phyloP scores from a whole-genome alignment of 2,797 vertebrate species.

The Ctenopoma kingsleyae region DNA sequence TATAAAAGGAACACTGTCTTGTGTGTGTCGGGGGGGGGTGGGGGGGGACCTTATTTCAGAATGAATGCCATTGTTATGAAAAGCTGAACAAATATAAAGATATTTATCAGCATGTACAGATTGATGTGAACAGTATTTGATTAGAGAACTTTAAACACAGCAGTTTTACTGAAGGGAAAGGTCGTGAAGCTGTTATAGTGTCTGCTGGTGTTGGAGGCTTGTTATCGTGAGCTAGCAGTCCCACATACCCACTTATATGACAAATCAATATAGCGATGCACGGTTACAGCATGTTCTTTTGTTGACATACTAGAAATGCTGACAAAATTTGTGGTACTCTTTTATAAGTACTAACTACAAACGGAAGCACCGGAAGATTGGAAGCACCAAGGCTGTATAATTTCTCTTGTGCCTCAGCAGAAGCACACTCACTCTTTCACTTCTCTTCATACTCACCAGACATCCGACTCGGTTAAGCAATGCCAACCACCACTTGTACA shows the following conservation, averaged over 20 bases:
- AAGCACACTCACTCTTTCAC: constrained; percentile 57
- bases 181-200: too few species aligned
- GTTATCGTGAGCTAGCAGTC: too few species aligned
- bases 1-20: constrained; percentile 83
- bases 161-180: too few species aligned
- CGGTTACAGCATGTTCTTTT: too few species aligned
- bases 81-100: background rate
- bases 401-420: constrained; percentile 21
- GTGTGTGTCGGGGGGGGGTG: too few species aligned
- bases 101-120: background rate
- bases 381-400: constrained; percentile 12
- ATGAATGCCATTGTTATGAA: background rate
- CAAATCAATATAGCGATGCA: too few species aligned
- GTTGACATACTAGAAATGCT: too few species aligned
- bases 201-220: too few species aligned
- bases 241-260: too few species aligned
- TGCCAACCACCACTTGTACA: background rate
- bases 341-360: background rate
- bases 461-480: constrained; percentile 60
- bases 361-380: constrained; percentile 27
- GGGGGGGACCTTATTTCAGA: background rate
- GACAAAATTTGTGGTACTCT: too few species aligned
- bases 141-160: too few species aligned
- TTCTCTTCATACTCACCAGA: constrained; percentile 55
- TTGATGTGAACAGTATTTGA: too few species aligned